Evolutionary conservation across 2,888 invertebrate genomes (phyloP).

Genomic region (Eupithecia tripunctaria): DNA sequence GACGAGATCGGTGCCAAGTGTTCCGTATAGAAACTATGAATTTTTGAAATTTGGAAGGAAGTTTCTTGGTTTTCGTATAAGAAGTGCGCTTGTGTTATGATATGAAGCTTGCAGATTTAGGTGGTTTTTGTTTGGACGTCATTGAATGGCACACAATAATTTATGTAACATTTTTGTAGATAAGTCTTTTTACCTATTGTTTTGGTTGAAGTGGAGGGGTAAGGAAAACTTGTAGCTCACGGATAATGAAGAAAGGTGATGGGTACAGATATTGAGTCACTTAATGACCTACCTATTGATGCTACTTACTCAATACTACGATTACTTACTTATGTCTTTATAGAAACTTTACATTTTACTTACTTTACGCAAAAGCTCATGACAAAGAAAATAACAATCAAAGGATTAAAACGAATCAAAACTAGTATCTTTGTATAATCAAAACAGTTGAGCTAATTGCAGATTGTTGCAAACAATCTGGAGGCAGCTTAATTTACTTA

Average conservation of each 20-base stretch:
- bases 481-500: too few species aligned
- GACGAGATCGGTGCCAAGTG: constrained; percentile 42
- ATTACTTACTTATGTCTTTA: neutral
- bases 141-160: neutral
- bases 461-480: too few species aligned
- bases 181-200: neutral
- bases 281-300: neutral
- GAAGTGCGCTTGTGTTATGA: constrained; percentile 16
- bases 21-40: constrained; percentile 41
- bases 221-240: neutral
- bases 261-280: neutral
- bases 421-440: too few species aligned
- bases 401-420: too few species aligned
- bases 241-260: neutral
- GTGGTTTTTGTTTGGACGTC: constrained; percentile 1
- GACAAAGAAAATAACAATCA: too few species aligned
- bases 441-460: too few species aligned
- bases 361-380: neutral
- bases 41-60: constrained; percentile 29
- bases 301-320: neutral
- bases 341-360: neutral
- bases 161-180: neutral
- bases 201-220: neutral
- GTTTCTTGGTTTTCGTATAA: constrained; percentile 27
- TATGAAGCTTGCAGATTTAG: constrained; percentile 25